Percentiles rank a stretch among this genome's conserved stretches.
phyloP scores from a whole-genome alignment of 2,113 vertebrate species.

The Crypturellus undulatus region DNA sequence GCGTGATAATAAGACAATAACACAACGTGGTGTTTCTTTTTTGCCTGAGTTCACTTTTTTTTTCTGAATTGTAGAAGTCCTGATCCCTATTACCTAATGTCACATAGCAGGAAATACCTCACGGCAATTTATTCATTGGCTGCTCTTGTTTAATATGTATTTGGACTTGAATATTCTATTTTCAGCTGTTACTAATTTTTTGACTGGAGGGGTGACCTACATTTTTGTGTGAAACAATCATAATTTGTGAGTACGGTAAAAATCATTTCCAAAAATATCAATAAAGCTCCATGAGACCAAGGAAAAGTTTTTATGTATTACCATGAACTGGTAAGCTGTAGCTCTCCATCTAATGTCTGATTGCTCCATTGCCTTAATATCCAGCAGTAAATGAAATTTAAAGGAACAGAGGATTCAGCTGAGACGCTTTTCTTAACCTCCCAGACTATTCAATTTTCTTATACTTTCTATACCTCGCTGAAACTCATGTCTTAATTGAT shows the following conservation, averaged over 20 bases:
- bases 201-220: not conserved
- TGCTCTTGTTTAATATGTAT: constrained; percentile 30
- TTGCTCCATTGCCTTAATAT: not conserved
- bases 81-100: constrained; percentile 28
- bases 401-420: not conserved
- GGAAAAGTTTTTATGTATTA: not conserved
- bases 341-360: not conserved
- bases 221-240: not conserved
- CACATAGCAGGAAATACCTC: constrained; percentile 50
- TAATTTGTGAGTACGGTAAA: not conserved
- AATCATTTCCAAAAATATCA: not conserved
- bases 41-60: not conserved
- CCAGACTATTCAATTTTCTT: constrained; percentile 5
- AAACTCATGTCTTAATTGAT: not conserved
- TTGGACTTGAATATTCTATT: not conserved
- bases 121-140: constrained; percentile 10
- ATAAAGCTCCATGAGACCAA: not conserved
- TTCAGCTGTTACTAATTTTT: constrained; percentile 47
- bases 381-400: not conserved
- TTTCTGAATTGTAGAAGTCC: not conserved
- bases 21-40: not conserved
- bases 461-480: not conserved
- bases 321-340: not conserved
- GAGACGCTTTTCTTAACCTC: not conserved
- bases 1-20: constrained; percentile 23